A percentile compares a stretch with the other conserved stretches of the same genome.
Conservation (phyloP, 2,797 vertebrate genomes). For the Eurystomus glaucurus region DNA sequence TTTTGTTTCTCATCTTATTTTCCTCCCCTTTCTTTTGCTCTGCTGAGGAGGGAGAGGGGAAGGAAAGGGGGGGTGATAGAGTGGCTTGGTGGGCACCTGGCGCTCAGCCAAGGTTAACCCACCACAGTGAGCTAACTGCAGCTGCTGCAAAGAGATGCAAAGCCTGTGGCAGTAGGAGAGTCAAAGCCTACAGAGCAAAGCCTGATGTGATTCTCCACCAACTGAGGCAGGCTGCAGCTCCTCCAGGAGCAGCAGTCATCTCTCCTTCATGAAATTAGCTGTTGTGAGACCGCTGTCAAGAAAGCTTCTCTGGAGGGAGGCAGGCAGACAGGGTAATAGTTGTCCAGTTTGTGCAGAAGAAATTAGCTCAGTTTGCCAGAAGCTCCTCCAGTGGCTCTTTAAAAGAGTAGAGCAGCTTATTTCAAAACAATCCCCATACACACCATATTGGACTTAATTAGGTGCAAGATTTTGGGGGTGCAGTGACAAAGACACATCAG, state of each 20-base stretch:
- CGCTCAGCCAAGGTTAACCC: no score
- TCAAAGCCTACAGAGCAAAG: not conserved
- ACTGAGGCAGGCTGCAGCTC: not conserved
- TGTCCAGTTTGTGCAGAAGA: not conserved
- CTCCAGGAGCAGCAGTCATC: rapidly evolving
- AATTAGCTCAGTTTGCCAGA: not conserved
- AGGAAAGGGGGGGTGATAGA: no score
- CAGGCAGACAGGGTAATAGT: not conserved
- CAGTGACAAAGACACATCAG: not conserved
- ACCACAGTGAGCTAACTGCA: not conserved
- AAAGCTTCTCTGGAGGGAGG: not conserved
- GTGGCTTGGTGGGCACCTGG: no score
- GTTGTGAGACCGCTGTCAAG: not conserved
- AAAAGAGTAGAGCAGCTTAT: not conserved
- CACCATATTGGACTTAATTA: not conserved
- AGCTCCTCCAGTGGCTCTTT: not conserved
- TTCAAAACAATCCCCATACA: rapidly evolving
- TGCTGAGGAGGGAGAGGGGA: no score
- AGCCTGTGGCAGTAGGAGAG: not conserved
- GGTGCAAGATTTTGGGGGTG: not conserved
- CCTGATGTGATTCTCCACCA: not conserved
- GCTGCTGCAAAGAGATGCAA: not conserved
- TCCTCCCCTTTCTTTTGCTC: no score
- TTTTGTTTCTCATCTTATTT: no score
- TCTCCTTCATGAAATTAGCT: not conserved